phyloP scores from a whole-genome alignment of 2,888 invertebrate genomes.

The Andrena bucephala region DNA sequence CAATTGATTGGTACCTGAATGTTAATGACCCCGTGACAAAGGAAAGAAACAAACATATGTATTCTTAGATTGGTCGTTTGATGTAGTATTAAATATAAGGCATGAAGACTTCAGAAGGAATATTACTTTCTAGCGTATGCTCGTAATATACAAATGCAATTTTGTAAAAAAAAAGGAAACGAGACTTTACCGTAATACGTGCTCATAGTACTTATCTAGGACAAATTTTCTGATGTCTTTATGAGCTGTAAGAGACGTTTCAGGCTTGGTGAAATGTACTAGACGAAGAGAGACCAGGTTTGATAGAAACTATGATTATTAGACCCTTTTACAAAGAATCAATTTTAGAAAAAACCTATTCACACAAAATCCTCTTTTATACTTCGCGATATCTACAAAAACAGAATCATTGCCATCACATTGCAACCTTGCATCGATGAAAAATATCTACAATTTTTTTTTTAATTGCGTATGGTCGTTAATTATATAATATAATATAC shows the following conservation, averaged over 20 bases:
- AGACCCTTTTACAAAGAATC: slow-evolving; percentile 86
- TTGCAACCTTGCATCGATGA: slow-evolving; percentile 81
- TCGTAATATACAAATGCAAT: slow-evolving; percentile 6
- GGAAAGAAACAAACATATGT: slow-evolving; percentile 24
- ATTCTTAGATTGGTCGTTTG: slow-evolving; percentile 34
- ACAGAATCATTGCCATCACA: slow-evolving; percentile 83
- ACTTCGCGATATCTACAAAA: slow-evolving; percentile 85
- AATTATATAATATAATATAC: slow-evolving; percentile 80
- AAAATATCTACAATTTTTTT: slow-evolving; percentile 81
- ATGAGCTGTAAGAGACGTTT: slow-evolving; percentile 41
- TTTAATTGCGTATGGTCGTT: slow-evolving; percentile 70
- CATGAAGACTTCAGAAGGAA: slow-evolving; percentile 57
- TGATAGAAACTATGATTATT: slow-evolving; percentile 86
- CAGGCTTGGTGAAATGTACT: slow-evolving; percentile 59
- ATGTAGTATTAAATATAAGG: slow-evolving; percentile 34
- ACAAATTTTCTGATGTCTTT: slow-evolving; percentile 51
- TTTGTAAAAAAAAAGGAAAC: neutral
- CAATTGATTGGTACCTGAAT: slow-evolving; percentile 64
- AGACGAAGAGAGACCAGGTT: slow-evolving; percentile 67
- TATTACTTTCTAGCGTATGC: slow-evolving; percentile 20
- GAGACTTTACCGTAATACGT: neutral
- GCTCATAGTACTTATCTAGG: slow-evolving; percentile 5
- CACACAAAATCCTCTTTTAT: slow-evolving; percentile 84
- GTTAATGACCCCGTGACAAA: slow-evolving; percentile 13
- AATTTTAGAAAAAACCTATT: slow-evolving; percentile 85